Evolutionary conservation across 1,140 invertebrate genomes (phyloP).

Genomic region (Philaenus spumarius): DNA sequence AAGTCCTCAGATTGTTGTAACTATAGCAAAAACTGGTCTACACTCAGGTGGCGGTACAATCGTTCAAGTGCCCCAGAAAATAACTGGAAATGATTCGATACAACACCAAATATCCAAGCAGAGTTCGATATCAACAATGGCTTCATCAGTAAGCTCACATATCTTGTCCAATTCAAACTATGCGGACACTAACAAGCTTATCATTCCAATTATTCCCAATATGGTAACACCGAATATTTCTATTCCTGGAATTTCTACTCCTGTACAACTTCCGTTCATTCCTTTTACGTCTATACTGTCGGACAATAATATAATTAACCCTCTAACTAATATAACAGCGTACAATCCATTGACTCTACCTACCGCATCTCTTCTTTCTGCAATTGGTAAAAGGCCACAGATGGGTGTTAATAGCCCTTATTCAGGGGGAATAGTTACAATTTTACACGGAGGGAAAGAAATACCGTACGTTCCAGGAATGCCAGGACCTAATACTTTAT

Average conservation of each 20-base stretch:
- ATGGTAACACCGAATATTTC: conserved; percentile 49
- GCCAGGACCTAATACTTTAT: conserved; percentile 54
- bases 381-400: background rate
- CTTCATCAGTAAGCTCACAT: background rate
- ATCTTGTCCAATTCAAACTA: conserved; percentile 1
- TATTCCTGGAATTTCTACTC: conserved; percentile 18
- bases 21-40: conserved; percentile 39
- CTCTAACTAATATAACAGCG: conserved; percentile 51
- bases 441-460: conserved; percentile 54
- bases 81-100: background rate
- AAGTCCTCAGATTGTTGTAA: conserved; percentile 32
- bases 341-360: conserved; percentile 60
- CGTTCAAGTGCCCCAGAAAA: conserved; percentile 28
- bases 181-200: conserved; percentile 43
- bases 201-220: conserved; percentile 49
- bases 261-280: conserved; percentile 4
- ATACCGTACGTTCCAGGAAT: conserved; percentile 80
- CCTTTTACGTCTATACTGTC: conserved; percentile 36
- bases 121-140: background rate
- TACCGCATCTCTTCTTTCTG: conserved; percentile 29
- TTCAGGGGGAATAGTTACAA: conserved; percentile 29
- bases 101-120: background rate
- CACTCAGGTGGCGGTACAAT: conserved; percentile 39
- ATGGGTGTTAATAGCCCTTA: conserved; percentile 4
- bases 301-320: conserved; percentile 40